These are phyloP conservation scores for Peromyscus californicus DNA, from an alignment of 2,113 vertebrate genomes.

Conservation along the genomic window DNA sequence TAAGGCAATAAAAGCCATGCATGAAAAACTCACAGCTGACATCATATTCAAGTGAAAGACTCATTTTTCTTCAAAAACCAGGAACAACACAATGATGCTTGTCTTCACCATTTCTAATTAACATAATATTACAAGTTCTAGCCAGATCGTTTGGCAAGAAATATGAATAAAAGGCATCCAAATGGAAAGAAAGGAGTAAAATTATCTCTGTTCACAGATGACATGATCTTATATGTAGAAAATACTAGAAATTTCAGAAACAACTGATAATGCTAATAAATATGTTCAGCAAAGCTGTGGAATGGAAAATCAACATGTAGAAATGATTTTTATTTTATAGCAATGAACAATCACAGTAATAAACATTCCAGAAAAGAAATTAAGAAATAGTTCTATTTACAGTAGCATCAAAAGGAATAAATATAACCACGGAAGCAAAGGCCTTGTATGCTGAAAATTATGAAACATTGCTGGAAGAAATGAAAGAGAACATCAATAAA, in stretches of 20 bases:
- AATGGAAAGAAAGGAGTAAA: constrained; percentile 29
- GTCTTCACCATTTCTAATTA: background rate
- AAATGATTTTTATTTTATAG: constrained; percentile 25
- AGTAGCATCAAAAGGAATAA: constrained; percentile 49
- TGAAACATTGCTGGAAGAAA: background rate
- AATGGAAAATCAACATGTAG: constrained; percentile 37
- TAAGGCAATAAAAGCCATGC: background rate
- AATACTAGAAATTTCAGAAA: constrained; percentile 34
- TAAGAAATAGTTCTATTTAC: constrained; percentile 29
- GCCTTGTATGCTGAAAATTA: background rate
- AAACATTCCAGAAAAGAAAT: constrained; percentile 21
- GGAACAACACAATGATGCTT: background rate
- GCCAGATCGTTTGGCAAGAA: background rate
- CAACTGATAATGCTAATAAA: background rate
- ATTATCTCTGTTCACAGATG: constrained; percentile 17
- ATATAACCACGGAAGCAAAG: background rate
- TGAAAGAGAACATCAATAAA: constrained; percentile 17
- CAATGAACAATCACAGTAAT: background rate
- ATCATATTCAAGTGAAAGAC: background rate
- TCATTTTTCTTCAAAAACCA: background rate
- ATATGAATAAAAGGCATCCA: background rate
- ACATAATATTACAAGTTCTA: constrained; percentile 8
- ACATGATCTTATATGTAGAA: constrained; percentile 3
- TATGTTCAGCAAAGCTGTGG: constrained; percentile 29
- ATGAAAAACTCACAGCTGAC: constrained; percentile 17